Base-by-base conservation (phyloP, 2,888 invertebrate genomes). In the Mayetiola destructor region DNA sequence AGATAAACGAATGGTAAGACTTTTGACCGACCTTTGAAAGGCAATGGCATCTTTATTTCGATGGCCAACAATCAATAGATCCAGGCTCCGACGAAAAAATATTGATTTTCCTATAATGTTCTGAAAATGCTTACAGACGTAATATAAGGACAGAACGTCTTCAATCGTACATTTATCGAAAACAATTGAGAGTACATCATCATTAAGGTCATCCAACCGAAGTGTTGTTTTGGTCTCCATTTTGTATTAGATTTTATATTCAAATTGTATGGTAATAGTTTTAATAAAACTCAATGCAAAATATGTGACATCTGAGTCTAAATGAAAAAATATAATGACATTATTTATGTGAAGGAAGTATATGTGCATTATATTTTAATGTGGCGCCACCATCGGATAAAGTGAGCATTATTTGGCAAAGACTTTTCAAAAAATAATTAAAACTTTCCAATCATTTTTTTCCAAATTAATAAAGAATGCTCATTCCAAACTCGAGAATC, bases 81-180 rank as follows among this genome's bases (percentile, higher is more conserved):
- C 69, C 52, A 64, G 59, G 10, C 69, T 66, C 60, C 64, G 61
- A 55, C 59, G 61, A 70, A 72, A 72, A 40, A 74, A 69, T 16
- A 70, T 66, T 39, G 73, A 67, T 36, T 68, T 66, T 14, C 68
- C 69, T 53, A 80, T 73, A 16, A 80, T 67, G 16, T 68, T 64
- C 42, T 72, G 64, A 59, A 80, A 75, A 57, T 73, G 64, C 58
- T 63, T 67, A 62, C 76, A 77, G 1, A 76, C 75, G 59, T 71
- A 66, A 60, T 74, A 73, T 35, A 80, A 67, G 57, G 71, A 71
- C 18, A 75, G 68, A 53, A 79, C 67, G 62, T 78, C 78, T 54
- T 64, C 64, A 39, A 75, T 70, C 60, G 73, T 68, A 61, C 77
- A 76, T 62, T 73, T 75, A 62, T 70, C 69, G 61, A 80, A 78